These are phyloP conservation scores for Caradrina clavipalpis DNA, from an alignment of 2,888 invertebrate genomes.

Conservation along the genomic window DNA sequence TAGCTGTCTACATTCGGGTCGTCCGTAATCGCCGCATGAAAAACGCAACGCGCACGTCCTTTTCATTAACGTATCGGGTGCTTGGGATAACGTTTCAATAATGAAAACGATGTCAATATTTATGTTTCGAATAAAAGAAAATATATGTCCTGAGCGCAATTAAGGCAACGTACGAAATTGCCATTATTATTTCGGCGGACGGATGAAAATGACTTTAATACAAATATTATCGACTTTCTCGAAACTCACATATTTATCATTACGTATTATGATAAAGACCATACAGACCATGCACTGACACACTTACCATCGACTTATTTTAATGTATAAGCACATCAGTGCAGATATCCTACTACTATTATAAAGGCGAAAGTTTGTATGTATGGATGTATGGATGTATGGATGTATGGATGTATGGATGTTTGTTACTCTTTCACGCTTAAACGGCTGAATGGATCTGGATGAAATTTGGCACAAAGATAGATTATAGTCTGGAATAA, in stretches of 20 bases:
- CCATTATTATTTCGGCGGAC: constrained; percentile 5
- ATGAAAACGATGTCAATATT: constrained; percentile 30
- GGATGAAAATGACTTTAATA: constrained; percentile 4
- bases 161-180: constrained; percentile 2
- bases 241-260: neutral
- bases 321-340: too few relatives aligned
- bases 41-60: constrained; percentile 33
- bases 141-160: constrained; percentile 8
- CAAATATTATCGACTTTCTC: constrained; percentile 8
- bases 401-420: too few relatives aligned
- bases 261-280: too few relatives aligned
- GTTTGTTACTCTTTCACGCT: too few relatives aligned
- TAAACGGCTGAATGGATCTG: too few relatives aligned
- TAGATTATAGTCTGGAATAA: too few relatives aligned
- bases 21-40: constrained; percentile 47
- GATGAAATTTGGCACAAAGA: too few relatives aligned
- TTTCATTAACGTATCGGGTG: constrained; percentile 20
- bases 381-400: too few relatives aligned
- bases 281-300: too few relatives aligned
- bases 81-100: constrained; percentile 21
- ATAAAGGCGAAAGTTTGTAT: too few relatives aligned
- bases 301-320: too few relatives aligned
- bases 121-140: constrained; percentile 22
- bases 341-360: too few relatives aligned
- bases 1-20: constrained; percentile 15